Base-by-base conservation (phyloP, 2,888 invertebrate species). In the Scaptodrosophila latifasciaeformis region DNA sequence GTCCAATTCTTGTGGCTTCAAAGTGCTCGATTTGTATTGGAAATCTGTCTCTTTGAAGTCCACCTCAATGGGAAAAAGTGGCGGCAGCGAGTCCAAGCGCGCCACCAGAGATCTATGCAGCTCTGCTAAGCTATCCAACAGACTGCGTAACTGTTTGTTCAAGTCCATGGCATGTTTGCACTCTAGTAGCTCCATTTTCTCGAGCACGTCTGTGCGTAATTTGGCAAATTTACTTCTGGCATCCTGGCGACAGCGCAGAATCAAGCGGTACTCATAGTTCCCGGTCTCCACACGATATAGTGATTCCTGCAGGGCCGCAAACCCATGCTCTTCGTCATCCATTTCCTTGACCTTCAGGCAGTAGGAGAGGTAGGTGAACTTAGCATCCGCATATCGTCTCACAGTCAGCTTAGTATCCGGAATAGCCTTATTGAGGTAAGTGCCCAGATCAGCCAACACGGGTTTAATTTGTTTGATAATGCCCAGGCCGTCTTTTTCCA, bases 291-390 rank as follows among this genome's bases (percentile, higher is more conserved):
- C 96, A 35, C 99, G 90, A 84, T 99, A 99, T 30, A 99, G 87
- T 0, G 98, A 97, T 84, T 99, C 99, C 82, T 98, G 97, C 10
- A 99, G 82, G 0, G 95, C 92, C 4, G 93, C 93, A 82, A 95
- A 98, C 40, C 95, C 95, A 67, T 96, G 96, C 80, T 99, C 98
- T 83, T 99, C 99, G 82, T 99, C 99, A 74, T 99, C 99, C 95
- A 99, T 95, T 87, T 99, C 99, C 85, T 99, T 99, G 0, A 99
- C 97, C 88, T 99, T 99, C 52, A 99, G 88, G 82, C 99, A 99
- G 85, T 99, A 99, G 0, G 99, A 99, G 50, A 99, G 88, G 85
- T 99, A 99, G 82, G 99, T 99, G 85, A 99, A 99, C 87, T 99
- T 99, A 0, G 96, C 95, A 87, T 99, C 99, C 0, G 99, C 96